phyloP scores from a whole-genome alignment of 1,140 invertebrate species.

The Diachasma alloeum region DNA sequence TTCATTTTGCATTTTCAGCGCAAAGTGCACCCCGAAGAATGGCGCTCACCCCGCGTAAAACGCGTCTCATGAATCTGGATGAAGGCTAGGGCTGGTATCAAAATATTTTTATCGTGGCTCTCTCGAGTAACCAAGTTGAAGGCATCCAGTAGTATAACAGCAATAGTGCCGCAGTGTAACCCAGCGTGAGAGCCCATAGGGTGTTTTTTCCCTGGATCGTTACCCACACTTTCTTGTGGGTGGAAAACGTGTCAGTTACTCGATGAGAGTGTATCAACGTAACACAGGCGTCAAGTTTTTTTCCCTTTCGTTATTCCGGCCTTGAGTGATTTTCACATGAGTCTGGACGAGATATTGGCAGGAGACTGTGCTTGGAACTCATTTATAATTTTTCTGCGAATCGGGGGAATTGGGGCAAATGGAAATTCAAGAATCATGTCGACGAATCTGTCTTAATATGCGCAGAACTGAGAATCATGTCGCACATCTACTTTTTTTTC shows the following conservation, averaged over 20 bases:
- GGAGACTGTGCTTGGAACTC: too few species aligned
- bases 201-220: background rate
- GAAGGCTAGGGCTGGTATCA: slow-evolving; percentile 20
- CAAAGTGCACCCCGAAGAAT: slow-evolving; percentile 18
- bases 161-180: background rate
- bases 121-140: slow-evolving; percentile 11
- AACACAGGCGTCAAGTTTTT: background rate
- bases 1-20: slow-evolving; percentile 15
- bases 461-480: too few species aligned
- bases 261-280: background rate
- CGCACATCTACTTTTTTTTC: too few species aligned
- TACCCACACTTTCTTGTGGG: background rate
- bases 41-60: slow-evolving; percentile 21
- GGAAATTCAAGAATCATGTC: too few species aligned
- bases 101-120: slow-evolving; percentile 28
- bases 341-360: background rate
- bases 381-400: too few species aligned
- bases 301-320: background rate
- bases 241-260: background rate
- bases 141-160: background rate
- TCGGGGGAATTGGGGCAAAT: too few species aligned
- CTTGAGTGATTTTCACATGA: background rate
- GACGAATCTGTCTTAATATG: too few species aligned
- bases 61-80: slow-evolving; percentile 29
- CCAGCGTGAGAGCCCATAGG: background rate